A percentile compares a stretch with the other conserved stretches of the same genome.
Conservation (phyloP, 1,140 invertebrate species). For the Solenopsis invicta region DNA sequence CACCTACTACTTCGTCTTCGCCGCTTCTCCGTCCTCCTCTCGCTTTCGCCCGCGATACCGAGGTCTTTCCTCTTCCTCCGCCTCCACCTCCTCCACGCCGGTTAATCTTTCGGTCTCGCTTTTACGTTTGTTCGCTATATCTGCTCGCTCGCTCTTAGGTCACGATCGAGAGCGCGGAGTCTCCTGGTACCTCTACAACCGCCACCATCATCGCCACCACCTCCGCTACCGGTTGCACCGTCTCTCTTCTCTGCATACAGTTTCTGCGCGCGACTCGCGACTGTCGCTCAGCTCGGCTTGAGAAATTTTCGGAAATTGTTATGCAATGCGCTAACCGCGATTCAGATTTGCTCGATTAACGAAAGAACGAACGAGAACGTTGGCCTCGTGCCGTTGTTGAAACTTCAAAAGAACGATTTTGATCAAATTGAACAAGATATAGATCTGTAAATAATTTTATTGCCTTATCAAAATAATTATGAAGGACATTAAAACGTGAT, state of each 20-base stretch:
- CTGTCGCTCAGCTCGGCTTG: conserved; percentile 51
- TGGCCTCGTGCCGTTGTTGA: background rate
- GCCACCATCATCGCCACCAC: conserved; percentile 68
- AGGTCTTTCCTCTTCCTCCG: conserved; percentile 53
- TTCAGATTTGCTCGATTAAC: background rate
- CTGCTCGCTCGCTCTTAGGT: conserved; percentile 56
- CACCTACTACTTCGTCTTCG: conserved; percentile 58
- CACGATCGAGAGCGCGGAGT: conserved; percentile 69
- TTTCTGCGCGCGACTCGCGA: conserved; percentile 47
- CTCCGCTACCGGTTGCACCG: conserved; percentile 67
- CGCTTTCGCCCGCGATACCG: conserved; percentile 23
- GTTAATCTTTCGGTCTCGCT: conserved; percentile 60
- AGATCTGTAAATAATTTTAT: too few species aligned
- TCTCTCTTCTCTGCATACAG: conserved; percentile 67
- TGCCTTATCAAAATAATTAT: too few species aligned
- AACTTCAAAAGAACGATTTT: too few species aligned
- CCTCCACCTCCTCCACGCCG: conserved; percentile 40
- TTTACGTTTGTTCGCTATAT: conserved; percentile 16
- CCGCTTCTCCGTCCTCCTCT: conserved; percentile 33
- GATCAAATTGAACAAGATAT: too few species aligned
- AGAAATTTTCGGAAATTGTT: conserved; percentile 56
- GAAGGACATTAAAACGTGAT: too few species aligned
- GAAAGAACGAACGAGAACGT: background rate
- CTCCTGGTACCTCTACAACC: conserved; percentile 68
- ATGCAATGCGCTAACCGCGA: background rate